A percentile compares a stretch with the other conserved stretches of the same genome.
Evolutionary conservation across 2,888 invertebrate genomes (phyloP).

Genomic region (Caradrina clavipalpis): DNA sequence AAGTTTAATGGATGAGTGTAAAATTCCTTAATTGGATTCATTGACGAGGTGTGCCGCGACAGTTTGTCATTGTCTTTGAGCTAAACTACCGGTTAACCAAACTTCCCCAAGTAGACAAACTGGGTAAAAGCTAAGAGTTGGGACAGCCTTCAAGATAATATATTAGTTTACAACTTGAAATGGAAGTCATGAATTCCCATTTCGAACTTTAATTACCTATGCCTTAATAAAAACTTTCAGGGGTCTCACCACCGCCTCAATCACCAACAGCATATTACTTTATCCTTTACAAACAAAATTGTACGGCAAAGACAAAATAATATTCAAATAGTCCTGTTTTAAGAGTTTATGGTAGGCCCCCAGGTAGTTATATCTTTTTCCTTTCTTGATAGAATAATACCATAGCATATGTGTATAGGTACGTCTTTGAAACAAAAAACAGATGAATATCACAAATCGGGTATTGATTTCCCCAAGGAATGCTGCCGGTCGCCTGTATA

Average conservation of each 20-base stretch:
- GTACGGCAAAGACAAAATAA: neutral
- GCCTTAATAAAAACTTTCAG: slow-evolving; percentile 42
- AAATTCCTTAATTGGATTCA: slow-evolving; percentile 82
- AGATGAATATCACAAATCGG: slow-evolving; percentile 79
- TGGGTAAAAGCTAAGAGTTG: slow-evolving; percentile 53
- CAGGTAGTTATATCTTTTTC: slow-evolving; percentile 8
- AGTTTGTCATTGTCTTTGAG: slow-evolving; percentile 70
- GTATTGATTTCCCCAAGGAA: slow-evolving; percentile 83
- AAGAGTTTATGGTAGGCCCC: neutral
- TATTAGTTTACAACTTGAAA: slow-evolving; percentile 62
- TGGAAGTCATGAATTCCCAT: slow-evolving; percentile 44
- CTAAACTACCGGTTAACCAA: slow-evolving; percentile 60
- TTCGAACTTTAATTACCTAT: slow-evolving; percentile 53
- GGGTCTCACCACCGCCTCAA: neutral
- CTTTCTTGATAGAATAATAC: slow-evolving; percentile 11
- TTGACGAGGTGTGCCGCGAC: slow-evolving; percentile 75
- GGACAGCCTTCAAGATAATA: slow-evolving; percentile 55
- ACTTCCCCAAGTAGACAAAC: slow-evolving; percentile 59
- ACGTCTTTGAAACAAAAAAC: slow-evolving; percentile 60
- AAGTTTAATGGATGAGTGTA: slow-evolving; percentile 81
- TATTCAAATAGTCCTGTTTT: neutral
- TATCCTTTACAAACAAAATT: neutral
- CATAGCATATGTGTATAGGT: slow-evolving; percentile 31
- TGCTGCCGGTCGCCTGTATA: slow-evolving; percentile 68
- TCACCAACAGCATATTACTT: neutral